Percentiles rank a stretch among this genome's conserved stretches.
Conservation (phyloP, 2,888 invertebrate species). For the Prostheceraeus crozeri region DNA sequence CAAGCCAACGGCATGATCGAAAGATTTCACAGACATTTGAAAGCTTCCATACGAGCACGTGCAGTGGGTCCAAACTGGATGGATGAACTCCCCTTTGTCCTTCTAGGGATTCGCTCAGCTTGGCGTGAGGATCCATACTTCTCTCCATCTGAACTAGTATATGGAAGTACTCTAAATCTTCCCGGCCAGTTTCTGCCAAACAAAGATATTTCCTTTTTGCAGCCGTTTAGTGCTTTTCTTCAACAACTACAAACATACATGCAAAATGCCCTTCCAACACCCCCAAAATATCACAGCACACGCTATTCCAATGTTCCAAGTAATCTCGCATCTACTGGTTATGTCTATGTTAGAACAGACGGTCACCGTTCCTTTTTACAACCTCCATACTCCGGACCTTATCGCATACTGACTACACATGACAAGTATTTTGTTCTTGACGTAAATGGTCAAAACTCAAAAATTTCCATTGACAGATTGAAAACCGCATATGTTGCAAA, state of each 20-base stretch:
- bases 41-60: slow-evolving; percentile 48
- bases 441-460: neutral
- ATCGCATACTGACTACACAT: neutral
- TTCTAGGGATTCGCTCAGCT: slow-evolving; percentile 46
- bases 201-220: too few species aligned
- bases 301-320: too few species aligned
- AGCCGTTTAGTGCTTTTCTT: too few species aligned
- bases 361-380: neutral
- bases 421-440: slow-evolving; percentile 7
- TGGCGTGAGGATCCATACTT: slow-evolving; percentile 42
- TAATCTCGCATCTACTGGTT: too few species aligned
- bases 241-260: too few species aligned
- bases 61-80: slow-evolving; percentile 43
- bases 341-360: neutral
- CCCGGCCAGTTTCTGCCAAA: neutral
- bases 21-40: slow-evolving; percentile 54
- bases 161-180: neutral
- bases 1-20: slow-evolving; percentile 55
- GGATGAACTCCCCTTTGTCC: slow-evolving; percentile 46
- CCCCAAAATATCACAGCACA: too few species aligned
- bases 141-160: neutral
- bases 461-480: slow-evolving; percentile 1
- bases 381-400: slow-evolving; percentile 12
- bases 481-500: slow-evolving; percentile 41
- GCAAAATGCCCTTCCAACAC: too few species aligned